phyloP scores from a whole-genome alignment of 2,888 invertebrate genomes.

The Alitta virens region DNA sequence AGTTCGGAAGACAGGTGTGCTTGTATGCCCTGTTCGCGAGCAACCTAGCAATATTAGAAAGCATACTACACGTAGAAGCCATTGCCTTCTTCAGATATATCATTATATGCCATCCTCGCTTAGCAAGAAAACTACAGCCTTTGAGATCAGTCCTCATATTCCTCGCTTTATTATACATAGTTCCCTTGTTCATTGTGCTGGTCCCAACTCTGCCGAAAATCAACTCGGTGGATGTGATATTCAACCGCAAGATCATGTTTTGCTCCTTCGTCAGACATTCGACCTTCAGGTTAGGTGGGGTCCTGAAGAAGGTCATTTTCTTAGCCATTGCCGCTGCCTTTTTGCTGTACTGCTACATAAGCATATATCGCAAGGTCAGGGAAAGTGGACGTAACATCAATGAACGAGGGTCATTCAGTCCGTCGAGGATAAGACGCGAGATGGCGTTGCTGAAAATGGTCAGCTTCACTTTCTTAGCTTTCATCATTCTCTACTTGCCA shows the following conservation, averaged over 20 bases:
- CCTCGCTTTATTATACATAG: conserved; percentile 16
- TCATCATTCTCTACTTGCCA: conserved; percentile 25
- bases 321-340: conserved; percentile 16
- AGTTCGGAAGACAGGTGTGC: conserved; percentile 19
- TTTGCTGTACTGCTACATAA: conserved; percentile 26
- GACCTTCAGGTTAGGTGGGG: conserved; percentile 18
- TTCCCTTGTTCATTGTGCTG: conserved; percentile 21
- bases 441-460: conserved; percentile 26
- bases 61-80: conserved; percentile 25
- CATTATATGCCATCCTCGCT: conserved; percentile 23
- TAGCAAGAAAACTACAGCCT: conserved; percentile 14
- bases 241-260: conserved; percentile 28
- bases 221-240: conserved; percentile 10
- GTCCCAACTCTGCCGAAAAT: conserved; percentile 8
- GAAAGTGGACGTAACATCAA: conserved; percentile 12
- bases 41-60: conserved; percentile 26
- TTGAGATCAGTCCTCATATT: conserved; percentile 8
- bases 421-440: conserved; percentile 19
- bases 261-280: conserved; percentile 21
- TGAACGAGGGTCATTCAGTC: conserved; percentile 2
- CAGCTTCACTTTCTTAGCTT: conserved; percentile 22
- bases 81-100: conserved; percentile 26
- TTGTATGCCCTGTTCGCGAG: conserved; percentile 25
- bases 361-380: conserved; percentile 21
- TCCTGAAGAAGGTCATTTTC: conserved; percentile 22